Conservation (phyloP, 2,888 invertebrate genomes). For the Drosophila multiciliata region DNA sequence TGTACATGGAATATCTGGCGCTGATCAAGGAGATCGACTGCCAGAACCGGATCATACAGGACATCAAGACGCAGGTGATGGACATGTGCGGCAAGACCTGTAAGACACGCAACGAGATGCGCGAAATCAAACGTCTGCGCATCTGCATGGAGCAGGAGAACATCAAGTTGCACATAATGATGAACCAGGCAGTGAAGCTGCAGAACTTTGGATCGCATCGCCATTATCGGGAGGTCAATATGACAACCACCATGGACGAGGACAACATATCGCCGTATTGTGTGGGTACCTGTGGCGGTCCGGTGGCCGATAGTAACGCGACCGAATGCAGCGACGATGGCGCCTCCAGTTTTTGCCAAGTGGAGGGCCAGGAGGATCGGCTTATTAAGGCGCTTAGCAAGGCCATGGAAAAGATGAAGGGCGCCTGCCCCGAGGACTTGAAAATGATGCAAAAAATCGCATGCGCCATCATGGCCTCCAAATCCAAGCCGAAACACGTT, state of each 20-base stretch:
- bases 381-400: slow-evolving; percentile 61
- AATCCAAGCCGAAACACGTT: slow-evolving; percentile 38
- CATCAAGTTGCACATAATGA: slow-evolving; percentile 78
- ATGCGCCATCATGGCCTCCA: slow-evolving; percentile 63
- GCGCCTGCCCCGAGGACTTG: slow-evolving; percentile 77
- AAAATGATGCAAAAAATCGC: slow-evolving; percentile 76
- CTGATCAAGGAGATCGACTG: slow-evolving; percentile 80
- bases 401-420: slow-evolving; percentile 79
- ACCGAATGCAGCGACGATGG: slow-evolving; percentile 59
- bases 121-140: slow-evolving; percentile 77
- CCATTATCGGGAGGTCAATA: slow-evolving; percentile 74
- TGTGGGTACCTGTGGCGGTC: slow-evolving; percentile 29
- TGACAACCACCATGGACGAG: slow-evolving; percentile 83
- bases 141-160: slow-evolving; percentile 83
- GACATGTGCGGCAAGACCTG: slow-evolving; percentile 72
- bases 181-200: slow-evolving; percentile 76
- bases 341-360: slow-evolving; percentile 37
- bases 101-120: slow-evolving; percentile 74
- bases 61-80: slow-evolving; percentile 78
- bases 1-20: slow-evolving; percentile 78
- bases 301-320: slow-evolving; percentile 15
- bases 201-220: slow-evolving; percentile 81
- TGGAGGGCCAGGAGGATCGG: slow-evolving; percentile 63
- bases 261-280: slow-evolving; percentile 74
- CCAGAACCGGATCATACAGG: slow-evolving; percentile 81